Evolutionary conservation across 2,888 invertebrate species (phyloP), one percentile per base, ranked within the genome.

Genomic region (Noctuana brunneofusca): DNA sequence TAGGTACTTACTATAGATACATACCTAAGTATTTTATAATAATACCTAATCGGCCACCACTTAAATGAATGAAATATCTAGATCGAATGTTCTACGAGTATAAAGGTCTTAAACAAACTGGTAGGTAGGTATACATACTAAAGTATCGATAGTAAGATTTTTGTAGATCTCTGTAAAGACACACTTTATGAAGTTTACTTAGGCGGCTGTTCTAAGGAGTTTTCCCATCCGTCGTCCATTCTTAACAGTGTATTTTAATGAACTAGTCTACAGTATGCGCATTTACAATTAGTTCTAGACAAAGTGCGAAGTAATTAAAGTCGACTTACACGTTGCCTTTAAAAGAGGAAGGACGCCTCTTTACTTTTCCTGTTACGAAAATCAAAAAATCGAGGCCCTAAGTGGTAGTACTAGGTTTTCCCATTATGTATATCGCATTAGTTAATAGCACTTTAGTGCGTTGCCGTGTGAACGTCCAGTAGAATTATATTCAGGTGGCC

Each of bases 391-490:
- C 63, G 56, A 65, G 59, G 54, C 63, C 62, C 72, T 83, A 82
- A 87, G 86, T 84, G 84, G 76, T 75, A 67, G 77, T 80, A 78
- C 82, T 76, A 71, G 79, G 76, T 74, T 80, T 77, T 71, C 69
- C 81, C 80, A 83, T 87, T 83, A 80, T 75, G 75, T 80, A 73
- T 75, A 78, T 81, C 75, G 75, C 76, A 76, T 81, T 82, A 71
- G 67, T 70, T 59, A 70, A 76, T 75, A 76, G 76, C 76, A 74
- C 78, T 76, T 78, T 75, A 78, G 73, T 72, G 72, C 74, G 69
- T 74, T 71, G 73, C 76, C 87, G 89, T 89, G 89, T 82, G 89
- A 89, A 87, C 79, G 80, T 80, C 77, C 74, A 76, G 74, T 72
- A 69, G 71, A 68, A 64, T 69, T 56, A 55, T 72, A 70, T 76